These are phyloP conservation scores for Andrena marginata DNA, from an alignment of 2,888 invertebrate genomes.

Conservation along the genomic window DNA sequence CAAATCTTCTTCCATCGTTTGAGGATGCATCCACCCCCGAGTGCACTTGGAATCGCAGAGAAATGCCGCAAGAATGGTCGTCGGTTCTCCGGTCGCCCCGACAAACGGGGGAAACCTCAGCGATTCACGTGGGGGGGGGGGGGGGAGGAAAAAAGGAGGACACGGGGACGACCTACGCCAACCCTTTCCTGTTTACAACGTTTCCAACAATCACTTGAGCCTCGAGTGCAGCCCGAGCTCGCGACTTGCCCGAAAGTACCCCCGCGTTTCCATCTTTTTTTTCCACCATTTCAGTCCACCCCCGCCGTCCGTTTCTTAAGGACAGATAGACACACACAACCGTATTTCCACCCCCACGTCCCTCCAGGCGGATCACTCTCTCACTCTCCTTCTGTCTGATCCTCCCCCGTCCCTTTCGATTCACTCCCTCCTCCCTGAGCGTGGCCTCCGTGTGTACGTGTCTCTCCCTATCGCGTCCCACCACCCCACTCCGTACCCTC, in stretches of 20 bases:
- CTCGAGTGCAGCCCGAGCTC: conserved; percentile 19
- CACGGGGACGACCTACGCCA: conserved; percentile 63
- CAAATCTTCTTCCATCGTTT: not conserved
- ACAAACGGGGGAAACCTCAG: conserved; percentile 17
- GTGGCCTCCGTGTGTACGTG: not conserved
- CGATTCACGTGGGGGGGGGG: conserved; percentile 19
- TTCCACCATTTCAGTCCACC: conserved; percentile 26
- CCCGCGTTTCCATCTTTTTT: conserved; percentile 22
- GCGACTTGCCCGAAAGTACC: conserved; percentile 50
- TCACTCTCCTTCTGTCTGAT: conserved; percentile 36
- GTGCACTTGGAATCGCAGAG: not conserved
- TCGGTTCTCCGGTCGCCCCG: not conserved
- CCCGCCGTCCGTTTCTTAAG: conserved; percentile 46
- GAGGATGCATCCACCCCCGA: not conserved
- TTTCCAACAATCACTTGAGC: conserved; percentile 61
- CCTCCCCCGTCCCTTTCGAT: conserved; percentile 62
- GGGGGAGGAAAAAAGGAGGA: conserved; percentile 30
- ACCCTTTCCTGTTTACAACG: conserved; percentile 70
- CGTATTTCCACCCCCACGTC: conserved; percentile 46
- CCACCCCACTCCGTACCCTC: conserved; percentile 60
- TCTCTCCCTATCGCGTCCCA: conserved; percentile 55
- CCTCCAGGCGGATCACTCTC: conserved; percentile 29
- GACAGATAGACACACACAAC: conserved; percentile 23
- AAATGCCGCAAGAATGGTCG: not conserved
- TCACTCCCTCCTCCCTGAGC: conserved; percentile 46